A percentile compares a stretch with the other conserved stretches of the same genome.
These are phyloP conservation scores for Bettongia penicillata DNA, from an alignment of 2,113 vertebrate genomes.

Conservation along the genomic window DNA sequence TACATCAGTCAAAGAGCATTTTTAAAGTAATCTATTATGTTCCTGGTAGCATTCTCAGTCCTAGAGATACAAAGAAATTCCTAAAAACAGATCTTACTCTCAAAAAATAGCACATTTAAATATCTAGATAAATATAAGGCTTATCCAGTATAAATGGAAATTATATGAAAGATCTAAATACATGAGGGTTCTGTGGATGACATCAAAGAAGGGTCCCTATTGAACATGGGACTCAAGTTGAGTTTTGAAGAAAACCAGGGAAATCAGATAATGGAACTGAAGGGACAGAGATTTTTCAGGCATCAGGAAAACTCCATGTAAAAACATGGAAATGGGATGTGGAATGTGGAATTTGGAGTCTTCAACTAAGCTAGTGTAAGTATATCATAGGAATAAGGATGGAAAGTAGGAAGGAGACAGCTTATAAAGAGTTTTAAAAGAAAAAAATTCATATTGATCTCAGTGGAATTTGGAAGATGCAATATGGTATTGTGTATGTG, in stretches of 20 bases:
- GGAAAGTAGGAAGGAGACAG: not conserved
- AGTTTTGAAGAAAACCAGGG: not conserved
- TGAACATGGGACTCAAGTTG: not conserved
- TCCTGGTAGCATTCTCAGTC: no score
- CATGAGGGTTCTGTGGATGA: rapidly evolving
- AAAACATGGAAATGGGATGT: not conserved
- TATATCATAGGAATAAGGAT: not conserved
- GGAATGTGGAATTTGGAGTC: no score
- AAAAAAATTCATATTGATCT: not conserved
- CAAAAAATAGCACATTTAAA: no score
- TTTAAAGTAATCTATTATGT: no score
- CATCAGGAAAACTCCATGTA: not conserved
- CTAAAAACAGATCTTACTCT: no score
- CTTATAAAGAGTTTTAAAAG: not conserved
- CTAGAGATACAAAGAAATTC: no score
- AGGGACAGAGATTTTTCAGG: not conserved
- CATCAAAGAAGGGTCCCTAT: not conserved
- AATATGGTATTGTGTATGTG: not conserved
- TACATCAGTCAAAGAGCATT: no score
- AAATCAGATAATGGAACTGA: not conserved
- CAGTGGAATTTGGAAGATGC: not conserved
- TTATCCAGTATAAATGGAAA: no score
- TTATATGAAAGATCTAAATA: not conserved
- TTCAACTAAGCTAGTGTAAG: not conserved
- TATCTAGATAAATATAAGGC: no score